Base-by-base conservation (phyloP, 2,113 vertebrate genomes). In the Hydrochoerus hydrochaeris region DNA sequence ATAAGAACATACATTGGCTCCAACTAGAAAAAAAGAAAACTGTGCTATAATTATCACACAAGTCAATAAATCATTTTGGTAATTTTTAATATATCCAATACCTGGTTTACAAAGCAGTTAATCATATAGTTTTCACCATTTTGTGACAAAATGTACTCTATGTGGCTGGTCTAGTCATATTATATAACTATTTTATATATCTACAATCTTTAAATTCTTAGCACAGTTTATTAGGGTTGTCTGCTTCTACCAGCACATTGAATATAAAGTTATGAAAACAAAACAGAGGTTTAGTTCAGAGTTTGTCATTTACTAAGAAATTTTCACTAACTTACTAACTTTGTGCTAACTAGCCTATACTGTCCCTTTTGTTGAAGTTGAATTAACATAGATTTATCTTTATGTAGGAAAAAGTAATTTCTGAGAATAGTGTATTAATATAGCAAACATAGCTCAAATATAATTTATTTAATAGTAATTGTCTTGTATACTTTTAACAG, bases 31-130 rank as follows among this genome's bases (percentile, higher is more conserved):
- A 91, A n/a, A 93, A 92, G 88, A 62, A 52, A 46, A 85, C 77
- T n/a, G 62, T 97, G 69, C 46, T 97, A 84, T 96, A 97, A 98
- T 98, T 97, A 97, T 97, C 65, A 97, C 83, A 95, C 85, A 97
- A 95, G 78, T 85, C 87, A 98, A 97, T 96, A 97, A 98, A 97
- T 98, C 91, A 96, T 83, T 89, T 98, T 94, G 90, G 88, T 95
- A 95, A 97, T 97, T 98, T 98, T 95, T 98, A 84, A 44, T 7
- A 95, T 95, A 95, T 92, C 96, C 96, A 95, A 91, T 97, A 38
- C 24, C 38, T 94, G 78, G 67, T 90, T 98, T 78, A 97, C 78
- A 98, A 97, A 97, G 97, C 87, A 95, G 58, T 96, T 98, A 97
- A 98, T 98, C 91, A 92, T 65, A 98, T 95, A 94, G 96, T 95